A percentile compares a stretch with the other conserved stretches of the same genome.
Conservation (phyloP, 53 echinoderm and acorn worm species). For the Paracentrotus lividus region DNA sequence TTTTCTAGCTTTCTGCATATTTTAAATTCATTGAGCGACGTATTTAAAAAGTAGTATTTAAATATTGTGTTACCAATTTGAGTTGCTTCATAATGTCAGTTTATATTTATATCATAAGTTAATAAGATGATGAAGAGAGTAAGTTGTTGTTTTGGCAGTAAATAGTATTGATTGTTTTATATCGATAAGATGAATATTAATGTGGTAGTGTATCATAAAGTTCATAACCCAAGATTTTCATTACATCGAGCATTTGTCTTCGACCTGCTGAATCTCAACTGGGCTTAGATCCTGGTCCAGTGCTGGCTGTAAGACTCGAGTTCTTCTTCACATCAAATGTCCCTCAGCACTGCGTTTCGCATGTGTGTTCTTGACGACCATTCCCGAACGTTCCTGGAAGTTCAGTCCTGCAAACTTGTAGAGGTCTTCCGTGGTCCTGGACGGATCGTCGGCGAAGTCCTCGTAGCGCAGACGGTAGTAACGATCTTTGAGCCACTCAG, state of each 20-base stretch:
- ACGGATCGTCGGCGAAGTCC: slow-evolving; percentile 65
- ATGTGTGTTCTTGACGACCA: slow-evolving; percentile 58
- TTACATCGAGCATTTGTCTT: slow-evolving; percentile 53
- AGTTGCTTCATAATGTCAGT: too few species aligned
- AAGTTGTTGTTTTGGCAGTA: background rate
- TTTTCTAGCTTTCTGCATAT: background rate
- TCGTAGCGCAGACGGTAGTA: slow-evolving; percentile 63
- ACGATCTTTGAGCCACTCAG: slow-evolving; percentile 53
- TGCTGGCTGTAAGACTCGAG: slow-evolving; percentile 70
- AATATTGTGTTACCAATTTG: too few species aligned
- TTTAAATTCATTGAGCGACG: background rate
- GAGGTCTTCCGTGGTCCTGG: slow-evolving; percentile 37
- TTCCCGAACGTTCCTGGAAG: slow-evolving; percentile 22
- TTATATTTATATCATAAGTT: too few species aligned
- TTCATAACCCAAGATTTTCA: slow-evolving; percentile 55
- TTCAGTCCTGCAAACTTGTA: slow-evolving; percentile 64
- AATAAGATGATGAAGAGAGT: too few species aligned
- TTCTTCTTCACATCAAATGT: slow-evolving; percentile 75
- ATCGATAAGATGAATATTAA: background rate
- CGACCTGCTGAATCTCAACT: slow-evolving; percentile 52
- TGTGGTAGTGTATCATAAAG: background rate
- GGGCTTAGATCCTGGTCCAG: slow-evolving; percentile 29
- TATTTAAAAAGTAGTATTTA: background rate
- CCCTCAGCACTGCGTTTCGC: background rate
- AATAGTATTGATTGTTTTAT: background rate